A percentile compares a stretch with the other conserved stretches of the same genome.
Evolutionary conservation across 2,113 vertebrate species (phyloP).

Genomic region (Leptosomus discolor): DNA sequence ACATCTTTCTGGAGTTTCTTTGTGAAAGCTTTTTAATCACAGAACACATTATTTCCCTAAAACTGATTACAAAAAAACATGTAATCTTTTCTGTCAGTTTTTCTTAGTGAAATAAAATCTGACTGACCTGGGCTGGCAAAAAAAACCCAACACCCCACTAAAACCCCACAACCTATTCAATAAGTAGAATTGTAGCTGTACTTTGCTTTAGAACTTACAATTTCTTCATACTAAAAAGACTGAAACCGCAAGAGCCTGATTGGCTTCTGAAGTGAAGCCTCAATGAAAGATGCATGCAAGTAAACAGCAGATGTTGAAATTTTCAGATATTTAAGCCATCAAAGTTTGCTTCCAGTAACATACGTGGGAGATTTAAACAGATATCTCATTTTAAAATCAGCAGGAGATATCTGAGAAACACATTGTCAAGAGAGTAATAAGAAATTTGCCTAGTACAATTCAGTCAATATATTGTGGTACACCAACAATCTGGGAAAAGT

Average conservation of each 20-base stretch:
- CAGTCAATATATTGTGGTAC: not conserved
- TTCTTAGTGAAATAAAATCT: not conserved
- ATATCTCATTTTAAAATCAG: not conserved
- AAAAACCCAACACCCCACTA: not conserved
- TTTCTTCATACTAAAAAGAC: not conserved
- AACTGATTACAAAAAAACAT: not conserved
- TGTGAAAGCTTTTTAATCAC: not conserved
- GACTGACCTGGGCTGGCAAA: not conserved
- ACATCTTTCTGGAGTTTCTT: not conserved
- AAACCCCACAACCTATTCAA: not conserved
- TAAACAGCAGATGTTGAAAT: not conserved
- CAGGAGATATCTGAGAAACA: not conserved
- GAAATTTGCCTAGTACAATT: not conserved
- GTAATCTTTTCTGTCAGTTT: not conserved
- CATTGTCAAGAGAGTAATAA: not conserved
- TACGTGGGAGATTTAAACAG: not conserved
- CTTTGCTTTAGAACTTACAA: not conserved
- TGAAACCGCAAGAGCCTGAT: not conserved
- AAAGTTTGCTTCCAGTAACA: not conserved
- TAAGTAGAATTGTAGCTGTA: not conserved
- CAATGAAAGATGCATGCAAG: not conserved
- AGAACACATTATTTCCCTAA: not conserved
- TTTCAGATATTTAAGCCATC: not conserved
- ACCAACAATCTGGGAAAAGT: not conserved
- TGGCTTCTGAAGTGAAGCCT: not conserved